Evolutionary conservation across 2,888 invertebrate genomes (phyloP), one percentile per base, ranked within the genome.

Genomic region (Omphaloscelis lunosa): DNA sequence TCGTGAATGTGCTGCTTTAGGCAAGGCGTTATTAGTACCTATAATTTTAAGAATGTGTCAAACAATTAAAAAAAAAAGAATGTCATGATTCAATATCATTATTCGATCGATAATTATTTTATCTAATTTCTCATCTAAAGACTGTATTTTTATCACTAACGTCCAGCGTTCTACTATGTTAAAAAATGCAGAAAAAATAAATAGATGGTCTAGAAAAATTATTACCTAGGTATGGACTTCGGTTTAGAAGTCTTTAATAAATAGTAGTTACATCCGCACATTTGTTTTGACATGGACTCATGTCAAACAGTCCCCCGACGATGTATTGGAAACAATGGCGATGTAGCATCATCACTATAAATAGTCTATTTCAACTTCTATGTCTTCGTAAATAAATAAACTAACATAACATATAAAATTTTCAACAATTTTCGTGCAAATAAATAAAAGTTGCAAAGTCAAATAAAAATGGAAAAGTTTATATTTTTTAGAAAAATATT

Each of bases 101-200:
- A 68, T 68, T 73, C 56, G 61, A 62, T 53, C 7, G 15, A 41
- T 53, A 45, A 65, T 66, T 45, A 34, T 78, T 74, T 58, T 71
- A 51, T 51, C 58, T 53, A 68, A 15, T 58, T 39, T n/a, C 3
- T 58, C 17, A 58, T 39, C n/a, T 51, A 58, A 39, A 71, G 12
- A 61, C 69, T 69, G 27, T 65, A 72, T 80, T 69, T 82, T 70
- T 29, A 45, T 58, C 23, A 48, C 8, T 41, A 72, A 75, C 83
- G 82, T 59, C 83, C 83, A 80, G 83, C 75, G 79, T 12, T 83
- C 20, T 72, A 63, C n/a, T 39, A 61, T 34, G 27, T 68, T 11
- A 34, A 53, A 79, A 82, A 82, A 82, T 82, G 79, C 83, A 82
- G 83, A 65, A 59, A 79, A 53, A 53, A 70, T 72, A 69, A 68